Percentiles rank a stretch among this genome's conserved stretches.
phyloP scores from a whole-genome alignment of 2,113 vertebrate genomes.

The Xiphophorus maculatus region DNA sequence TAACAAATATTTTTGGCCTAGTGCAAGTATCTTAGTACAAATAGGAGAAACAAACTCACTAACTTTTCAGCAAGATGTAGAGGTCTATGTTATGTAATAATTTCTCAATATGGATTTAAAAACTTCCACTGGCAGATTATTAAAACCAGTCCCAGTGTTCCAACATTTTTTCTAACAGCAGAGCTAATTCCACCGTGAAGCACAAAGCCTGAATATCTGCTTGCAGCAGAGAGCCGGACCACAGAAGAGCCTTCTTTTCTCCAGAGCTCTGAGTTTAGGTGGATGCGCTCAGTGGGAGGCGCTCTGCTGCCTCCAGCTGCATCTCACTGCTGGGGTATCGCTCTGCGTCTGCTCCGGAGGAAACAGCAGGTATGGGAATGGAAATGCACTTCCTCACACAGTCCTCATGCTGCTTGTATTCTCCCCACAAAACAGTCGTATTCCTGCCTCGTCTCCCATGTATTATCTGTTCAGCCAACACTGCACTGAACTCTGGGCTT shows the following conservation, averaged over 20 bases:
- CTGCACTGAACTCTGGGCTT: slow-evolving; percentile 22
- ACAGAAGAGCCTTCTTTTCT: not conserved
- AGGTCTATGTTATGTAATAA: too few relatives aligned
- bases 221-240: too few relatives aligned
- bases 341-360: slow-evolving; percentile 82
- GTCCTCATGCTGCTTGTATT: slow-evolving; percentile 1
- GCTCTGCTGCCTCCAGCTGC: slow-evolving; percentile 76
- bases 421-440: slow-evolving; percentile 2
- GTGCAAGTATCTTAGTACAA: too few relatives aligned
- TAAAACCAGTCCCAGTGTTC: too few relatives aligned
- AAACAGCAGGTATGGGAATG: slow-evolving; percentile 82
- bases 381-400: not conserved
- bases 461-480: slow-evolving; percentile 29
- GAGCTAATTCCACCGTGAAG: too few relatives aligned
- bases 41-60: too few relatives aligned
- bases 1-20: too few relatives aligned
- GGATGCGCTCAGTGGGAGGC: slow-evolving; percentile 88
- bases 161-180: too few relatives aligned
- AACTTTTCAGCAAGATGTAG: too few relatives aligned
- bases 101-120: too few relatives aligned
- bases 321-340: slow-evolving; percentile 93
- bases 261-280: slow-evolving; percentile 78
- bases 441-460: slow-evolving; percentile 1
- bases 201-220: too few relatives aligned
- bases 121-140: too few relatives aligned